Conservation (phyloP, 1,140 invertebrate genomes). For the Pachypeltis micranthus region DNA sequence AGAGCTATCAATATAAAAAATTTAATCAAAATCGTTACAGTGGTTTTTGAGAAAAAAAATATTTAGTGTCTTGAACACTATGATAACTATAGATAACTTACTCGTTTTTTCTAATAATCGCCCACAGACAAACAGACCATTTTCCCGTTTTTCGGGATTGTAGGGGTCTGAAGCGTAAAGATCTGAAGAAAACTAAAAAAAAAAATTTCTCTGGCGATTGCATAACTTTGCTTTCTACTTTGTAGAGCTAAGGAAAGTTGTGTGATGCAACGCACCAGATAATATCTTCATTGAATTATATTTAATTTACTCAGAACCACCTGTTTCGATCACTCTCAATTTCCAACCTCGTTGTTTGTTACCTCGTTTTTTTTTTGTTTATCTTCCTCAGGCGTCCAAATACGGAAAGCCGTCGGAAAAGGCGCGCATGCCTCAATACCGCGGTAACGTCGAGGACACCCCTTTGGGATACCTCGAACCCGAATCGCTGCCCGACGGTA, state of each 20-base stretch:
- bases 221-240: neutral
- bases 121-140: too few species aligned
- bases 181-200: neutral
- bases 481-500: neutral
- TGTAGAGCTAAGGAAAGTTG: neutral
- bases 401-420: neutral
- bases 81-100: too few species aligned
- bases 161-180: too few species aligned
- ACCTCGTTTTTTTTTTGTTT: neutral
- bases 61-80: too few species aligned
- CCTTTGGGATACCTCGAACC: neutral
- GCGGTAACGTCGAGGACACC: neutral
- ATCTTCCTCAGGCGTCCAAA: neutral
- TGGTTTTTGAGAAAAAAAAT: too few species aligned
- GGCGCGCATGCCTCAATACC: neutral
- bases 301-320: neutral
- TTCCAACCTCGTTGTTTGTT: neutral
- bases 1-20: too few species aligned
- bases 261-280: neutral
- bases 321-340: neutral
- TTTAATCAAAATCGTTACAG: too few species aligned
- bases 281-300: neutral
- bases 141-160: too few species aligned
- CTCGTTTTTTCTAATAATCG: too few species aligned
- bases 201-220: neutral